These are phyloP conservation scores for Leptodactylus fallax DNA, from an alignment of 2,797 vertebrate species.

Conservation along the genomic window DNA sequence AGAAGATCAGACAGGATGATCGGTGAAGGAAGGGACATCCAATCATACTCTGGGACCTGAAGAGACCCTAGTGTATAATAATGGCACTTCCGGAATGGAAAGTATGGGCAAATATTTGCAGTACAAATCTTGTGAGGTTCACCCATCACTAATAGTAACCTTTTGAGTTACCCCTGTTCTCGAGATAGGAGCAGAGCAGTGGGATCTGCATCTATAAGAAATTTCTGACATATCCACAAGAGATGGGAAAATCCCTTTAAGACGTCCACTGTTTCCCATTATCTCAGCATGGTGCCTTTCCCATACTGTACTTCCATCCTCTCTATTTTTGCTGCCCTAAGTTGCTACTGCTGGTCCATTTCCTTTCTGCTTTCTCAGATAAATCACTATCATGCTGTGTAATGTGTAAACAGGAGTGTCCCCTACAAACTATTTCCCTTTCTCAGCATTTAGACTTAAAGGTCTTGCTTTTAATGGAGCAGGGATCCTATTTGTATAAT, in stretches of 20 bases:
- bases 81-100: too few relatives aligned
- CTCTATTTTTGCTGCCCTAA: background rate
- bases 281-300: background rate
- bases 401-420: constrained; percentile 54
- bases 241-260: background rate
- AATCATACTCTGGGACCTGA: too few relatives aligned
- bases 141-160: too few relatives aligned
- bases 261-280: background rate
- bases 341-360: constrained; percentile 27
- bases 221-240: too few relatives aligned
- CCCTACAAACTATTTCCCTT: constrained; percentile 59
- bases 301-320: background rate
- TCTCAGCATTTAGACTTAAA: constrained; percentile 56
- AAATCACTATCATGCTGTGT: constrained; percentile 28
- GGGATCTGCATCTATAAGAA: too few relatives aligned
- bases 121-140: too few relatives aligned
- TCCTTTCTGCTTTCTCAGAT: constrained; percentile 38
- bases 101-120: too few relatives aligned
- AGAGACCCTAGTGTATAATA: too few relatives aligned
- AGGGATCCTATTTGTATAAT: constrained; percentile 65
- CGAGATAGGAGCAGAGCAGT: too few relatives aligned
- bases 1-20: too few relatives aligned
- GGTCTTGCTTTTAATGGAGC: constrained; percentile 57
- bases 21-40: too few relatives aligned
- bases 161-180: too few relatives aligned